A percentile compares a stretch with the other conserved stretches of the same genome.
Evolutionary conservation across 2,797 vertebrate species (phyloP).

Genomic region (Ceryle rudis): DNA sequence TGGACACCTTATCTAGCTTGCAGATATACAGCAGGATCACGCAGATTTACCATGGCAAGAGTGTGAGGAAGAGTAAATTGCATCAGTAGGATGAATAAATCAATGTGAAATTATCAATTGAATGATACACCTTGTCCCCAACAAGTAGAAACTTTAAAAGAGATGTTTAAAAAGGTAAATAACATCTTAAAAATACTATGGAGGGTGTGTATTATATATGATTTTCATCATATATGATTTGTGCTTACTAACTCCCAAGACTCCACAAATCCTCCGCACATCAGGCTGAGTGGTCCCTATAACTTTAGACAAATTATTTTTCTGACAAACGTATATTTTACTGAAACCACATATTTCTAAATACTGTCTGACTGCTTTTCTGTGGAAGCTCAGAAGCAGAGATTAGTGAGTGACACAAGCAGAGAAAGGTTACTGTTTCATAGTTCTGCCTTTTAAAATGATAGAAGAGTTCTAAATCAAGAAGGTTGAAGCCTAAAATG

Average conservation of each 20-base stretch:
- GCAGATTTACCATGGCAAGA: neutral
- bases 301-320: neutral
- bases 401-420: neutral
- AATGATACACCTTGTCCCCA: neutral
- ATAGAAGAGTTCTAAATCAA: neutral
- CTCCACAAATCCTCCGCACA: neutral
- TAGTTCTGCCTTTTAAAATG: neutral
- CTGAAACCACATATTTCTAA: neutral
- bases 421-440: constrained; percentile 27
- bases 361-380: neutral
- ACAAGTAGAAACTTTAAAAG: neutral
- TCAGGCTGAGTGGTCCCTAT: neutral
- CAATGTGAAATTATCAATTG: neutral
- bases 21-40: neutral
- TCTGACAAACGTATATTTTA: constrained; percentile 29
- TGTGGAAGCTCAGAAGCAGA: neutral
- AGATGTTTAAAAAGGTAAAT: neutral
- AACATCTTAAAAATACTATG: neutral
- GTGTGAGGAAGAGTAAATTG: neutral
- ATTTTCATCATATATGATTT: neutral
- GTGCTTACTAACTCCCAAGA: neutral
- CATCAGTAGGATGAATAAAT: neutral
- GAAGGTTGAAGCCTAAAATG: neutral
- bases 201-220: accelerated
- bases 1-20: neutral